These are phyloP conservation scores for Branchipolynoe longqiensis DNA, from an alignment of 2,888 invertebrate genomes.

Conservation along the genomic window DNA sequence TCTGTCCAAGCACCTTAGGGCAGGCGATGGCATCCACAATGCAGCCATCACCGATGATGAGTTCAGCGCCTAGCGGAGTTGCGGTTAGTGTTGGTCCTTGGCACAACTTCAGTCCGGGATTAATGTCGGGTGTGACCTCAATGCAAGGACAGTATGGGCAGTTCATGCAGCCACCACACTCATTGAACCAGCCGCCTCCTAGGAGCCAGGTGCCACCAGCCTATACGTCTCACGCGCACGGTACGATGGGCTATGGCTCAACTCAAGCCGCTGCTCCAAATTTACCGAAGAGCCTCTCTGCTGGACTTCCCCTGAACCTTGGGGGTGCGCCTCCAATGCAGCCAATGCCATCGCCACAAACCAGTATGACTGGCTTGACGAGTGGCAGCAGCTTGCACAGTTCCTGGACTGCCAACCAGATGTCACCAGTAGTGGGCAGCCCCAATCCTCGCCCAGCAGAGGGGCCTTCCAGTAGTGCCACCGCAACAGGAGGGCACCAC, in stretches of 20 bases:
- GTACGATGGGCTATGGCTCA: constrained; percentile 1
- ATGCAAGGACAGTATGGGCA: neutral
- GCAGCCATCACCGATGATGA: neutral
- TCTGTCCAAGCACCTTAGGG: neutral
- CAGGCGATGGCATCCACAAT: neutral
- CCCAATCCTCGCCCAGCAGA: constrained; percentile 62
- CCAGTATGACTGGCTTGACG: neutral
- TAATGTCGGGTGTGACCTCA: neutral
- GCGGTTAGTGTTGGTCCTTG: neutral
- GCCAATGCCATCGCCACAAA: constrained; percentile 6
- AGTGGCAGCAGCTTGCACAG: neutral
- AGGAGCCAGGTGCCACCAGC: neutral
- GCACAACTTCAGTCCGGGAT: constrained; percentile 14
- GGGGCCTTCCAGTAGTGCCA: constrained; percentile 56
- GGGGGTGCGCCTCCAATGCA: constrained; percentile 25
- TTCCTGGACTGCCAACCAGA: constrained; percentile 37
- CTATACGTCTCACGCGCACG: neutral
- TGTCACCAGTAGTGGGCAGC: neutral
- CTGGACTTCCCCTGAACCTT: constrained; percentile 53
- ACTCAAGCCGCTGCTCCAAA: constrained; percentile 53
- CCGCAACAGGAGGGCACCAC: constrained; percentile 4
- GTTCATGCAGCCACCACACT: neutral
- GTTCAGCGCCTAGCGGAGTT: neutral
- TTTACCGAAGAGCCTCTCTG: constrained; percentile 65
- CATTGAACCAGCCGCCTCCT: neutral